A percentile compares a stretch with the other conserved stretches of the same genome.
Evolutionary conservation across 2,888 invertebrate species (phyloP).

Genomic region (Resseliella maxima): DNA sequence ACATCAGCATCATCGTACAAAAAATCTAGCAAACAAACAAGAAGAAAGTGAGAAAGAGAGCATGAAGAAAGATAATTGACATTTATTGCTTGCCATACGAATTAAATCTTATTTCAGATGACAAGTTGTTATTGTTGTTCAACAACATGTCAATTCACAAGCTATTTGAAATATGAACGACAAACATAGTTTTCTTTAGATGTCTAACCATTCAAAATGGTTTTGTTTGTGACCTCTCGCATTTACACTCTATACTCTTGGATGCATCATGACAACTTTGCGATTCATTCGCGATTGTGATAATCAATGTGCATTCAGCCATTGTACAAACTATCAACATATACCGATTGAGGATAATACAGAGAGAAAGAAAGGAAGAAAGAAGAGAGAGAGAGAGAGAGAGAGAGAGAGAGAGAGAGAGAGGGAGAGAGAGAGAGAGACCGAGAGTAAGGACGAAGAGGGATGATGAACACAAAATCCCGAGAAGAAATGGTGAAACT

Average conservation of each 20-base stretch:
- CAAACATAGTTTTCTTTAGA: background rate
- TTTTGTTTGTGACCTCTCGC: background rate
- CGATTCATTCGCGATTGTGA: background rate
- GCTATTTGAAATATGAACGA: constrained; percentile 17
- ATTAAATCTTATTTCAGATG: constrained; percentile 46
- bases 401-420: background rate
- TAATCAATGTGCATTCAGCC: background rate
- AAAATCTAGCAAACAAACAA: background rate
- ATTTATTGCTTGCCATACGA: constrained; percentile 20
- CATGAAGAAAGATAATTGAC: constrained; percentile 47
- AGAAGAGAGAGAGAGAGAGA: background rate
- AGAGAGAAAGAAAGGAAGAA: background rate
- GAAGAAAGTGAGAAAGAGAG: background rate
- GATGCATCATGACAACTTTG: background rate
- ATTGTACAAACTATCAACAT: constrained; percentile 1
- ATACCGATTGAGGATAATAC: background rate
- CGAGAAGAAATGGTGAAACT: constrained; percentile 20
- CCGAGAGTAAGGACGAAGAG: background rate
- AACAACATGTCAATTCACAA: constrained; percentile 24
- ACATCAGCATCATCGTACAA: background rate
- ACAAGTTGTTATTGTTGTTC: constrained; percentile 53
- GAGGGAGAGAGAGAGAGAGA: background rate
- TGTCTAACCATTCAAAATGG: background rate
- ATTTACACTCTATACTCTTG: background rate
- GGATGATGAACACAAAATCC: background rate